A percentile compares a stretch with the other conserved stretches of the same genome.
Conservation (phyloP, 2,113 vertebrate genomes). For the Lamprologus tigripictilis region DNA sequence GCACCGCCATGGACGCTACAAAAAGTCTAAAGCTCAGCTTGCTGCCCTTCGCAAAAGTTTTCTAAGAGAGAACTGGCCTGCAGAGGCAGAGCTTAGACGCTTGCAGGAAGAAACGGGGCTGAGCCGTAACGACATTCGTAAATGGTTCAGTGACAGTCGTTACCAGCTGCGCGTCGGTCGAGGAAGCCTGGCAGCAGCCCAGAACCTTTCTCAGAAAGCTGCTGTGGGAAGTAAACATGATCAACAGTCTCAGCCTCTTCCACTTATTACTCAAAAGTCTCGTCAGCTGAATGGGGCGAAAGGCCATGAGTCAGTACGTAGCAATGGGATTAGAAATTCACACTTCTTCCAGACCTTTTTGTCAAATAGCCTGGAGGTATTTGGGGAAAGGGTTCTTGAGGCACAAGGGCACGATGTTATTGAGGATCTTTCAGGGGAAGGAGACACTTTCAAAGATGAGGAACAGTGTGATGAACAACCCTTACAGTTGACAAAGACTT, state of each 20-base stretch:
- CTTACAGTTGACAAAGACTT: constrained; percentile 50
- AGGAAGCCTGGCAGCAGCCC: constrained; percentile 57
- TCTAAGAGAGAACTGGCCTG: constrained; percentile 69
- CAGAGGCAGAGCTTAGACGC: constrained; percentile 73
- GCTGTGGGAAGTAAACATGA: constrained; percentile 45
- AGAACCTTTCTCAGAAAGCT: constrained; percentile 29
- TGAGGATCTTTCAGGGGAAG: constrained; percentile 53
- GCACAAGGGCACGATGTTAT: constrained; percentile 25
- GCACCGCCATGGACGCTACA: constrained; percentile 67
- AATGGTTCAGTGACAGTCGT: constrained; percentile 78
- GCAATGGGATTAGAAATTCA: constrained; percentile 49
- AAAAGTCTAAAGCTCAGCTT: constrained; percentile 73
- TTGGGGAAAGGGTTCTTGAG: constrained; percentile 49
- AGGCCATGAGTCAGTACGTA: constrained; percentile 27
- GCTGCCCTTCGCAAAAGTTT: constrained; percentile 71
- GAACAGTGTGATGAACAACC: constrained; percentile 59
- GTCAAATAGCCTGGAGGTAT: constrained; percentile 67
- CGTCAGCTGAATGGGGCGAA: constrained; percentile 32
- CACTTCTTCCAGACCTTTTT: constrained; percentile 74
- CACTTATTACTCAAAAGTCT: constrained; percentile 54
- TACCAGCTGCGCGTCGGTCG: constrained; percentile 72
- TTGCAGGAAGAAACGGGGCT: constrained; percentile 78
- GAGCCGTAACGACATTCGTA: constrained; percentile 74
- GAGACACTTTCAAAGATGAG: constrained; percentile 49
- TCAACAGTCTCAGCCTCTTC: constrained; percentile 62